Conservation (phyloP, 2,113 vertebrate genomes). For the Myodes glareolus region DNA sequence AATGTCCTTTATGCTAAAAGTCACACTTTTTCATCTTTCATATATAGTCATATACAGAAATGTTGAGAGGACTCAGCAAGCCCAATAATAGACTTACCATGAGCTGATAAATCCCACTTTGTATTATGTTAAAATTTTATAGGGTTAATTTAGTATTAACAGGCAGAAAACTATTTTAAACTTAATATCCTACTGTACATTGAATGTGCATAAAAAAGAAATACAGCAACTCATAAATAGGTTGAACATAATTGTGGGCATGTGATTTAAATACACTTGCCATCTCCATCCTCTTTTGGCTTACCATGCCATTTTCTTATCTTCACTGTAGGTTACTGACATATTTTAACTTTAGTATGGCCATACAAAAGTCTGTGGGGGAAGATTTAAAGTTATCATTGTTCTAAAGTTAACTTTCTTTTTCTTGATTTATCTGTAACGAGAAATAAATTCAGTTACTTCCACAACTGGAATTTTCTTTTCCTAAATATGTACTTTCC, state of each 20-base stretch:
- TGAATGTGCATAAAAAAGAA: background rate
- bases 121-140: background rate
- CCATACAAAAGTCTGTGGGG: background rate
- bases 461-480: background rate
- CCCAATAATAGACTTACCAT: background rate
- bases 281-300: slow-evolving; percentile 64
- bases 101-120: background rate
- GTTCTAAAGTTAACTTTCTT: slow-evolving; percentile 56
- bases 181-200: background rate
- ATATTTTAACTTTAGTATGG: background rate
- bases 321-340: background rate
- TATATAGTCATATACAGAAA: background rate
- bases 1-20: background rate
- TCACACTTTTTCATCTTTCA: background rate
- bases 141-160: background rate
- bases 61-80: background rate
- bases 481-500: background rate
- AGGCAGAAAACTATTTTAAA: background rate
- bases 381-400: slow-evolving; percentile 28
- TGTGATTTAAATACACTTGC: slow-evolving; percentile 54
- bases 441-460: background rate
- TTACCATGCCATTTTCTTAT: slow-evolving; percentile 41
- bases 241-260: slow-evolving; percentile 17
- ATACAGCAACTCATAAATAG: background rate
- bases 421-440: slow-evolving; percentile 24